Conservation (phyloP, 2,113 vertebrate genomes). For the Urocitellus parryii region DNA sequence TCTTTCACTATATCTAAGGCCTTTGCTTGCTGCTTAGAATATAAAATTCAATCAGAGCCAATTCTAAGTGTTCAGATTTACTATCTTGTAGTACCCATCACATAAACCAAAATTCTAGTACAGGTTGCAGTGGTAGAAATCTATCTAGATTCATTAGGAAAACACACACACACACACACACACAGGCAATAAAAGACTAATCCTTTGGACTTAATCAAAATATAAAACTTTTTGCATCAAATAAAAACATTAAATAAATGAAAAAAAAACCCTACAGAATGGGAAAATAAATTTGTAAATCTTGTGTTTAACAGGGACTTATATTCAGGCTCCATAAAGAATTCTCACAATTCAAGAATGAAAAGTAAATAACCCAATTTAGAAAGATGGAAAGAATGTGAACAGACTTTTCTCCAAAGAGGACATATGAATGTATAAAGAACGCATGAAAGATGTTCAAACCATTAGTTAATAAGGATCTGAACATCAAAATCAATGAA, state of each 20-base stretch:
- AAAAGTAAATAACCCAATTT: background rate
- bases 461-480: background rate
- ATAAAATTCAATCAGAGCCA: background rate
- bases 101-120: background rate
- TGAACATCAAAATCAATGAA: background rate
- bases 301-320: too few relatives aligned
- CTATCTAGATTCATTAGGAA: background rate
- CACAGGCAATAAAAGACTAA: too few relatives aligned
- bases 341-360: background rate
- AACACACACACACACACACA: background rate
- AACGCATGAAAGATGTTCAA: background rate
- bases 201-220: too few relatives aligned
- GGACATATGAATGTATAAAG: background rate
- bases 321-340: background rate
- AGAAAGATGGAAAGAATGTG: background rate
- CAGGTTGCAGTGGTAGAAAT: background rate
- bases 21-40: background rate
- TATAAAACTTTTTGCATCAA: too few relatives aligned
- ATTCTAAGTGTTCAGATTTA: background rate
- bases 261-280: too few relatives aligned
- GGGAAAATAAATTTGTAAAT: too few relatives aligned
- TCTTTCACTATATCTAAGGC: background rate
- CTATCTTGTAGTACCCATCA: background rate
- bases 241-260: too few relatives aligned
- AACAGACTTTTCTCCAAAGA: background rate